Conservation (phyloP, 2,797 vertebrate genomes). For the Syndactyla subalaris region DNA sequence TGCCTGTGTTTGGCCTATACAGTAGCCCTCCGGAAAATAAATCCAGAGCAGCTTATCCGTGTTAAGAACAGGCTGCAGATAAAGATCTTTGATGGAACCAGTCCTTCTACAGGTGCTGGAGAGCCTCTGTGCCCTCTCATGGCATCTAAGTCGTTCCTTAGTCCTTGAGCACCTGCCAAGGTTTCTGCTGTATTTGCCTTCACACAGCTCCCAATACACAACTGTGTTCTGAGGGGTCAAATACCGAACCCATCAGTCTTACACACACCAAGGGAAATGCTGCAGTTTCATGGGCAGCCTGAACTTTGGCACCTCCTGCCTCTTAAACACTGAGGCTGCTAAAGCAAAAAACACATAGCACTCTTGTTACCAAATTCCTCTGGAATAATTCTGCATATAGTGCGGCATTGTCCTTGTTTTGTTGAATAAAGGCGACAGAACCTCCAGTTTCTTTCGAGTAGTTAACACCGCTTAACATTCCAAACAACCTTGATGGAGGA, state of each 20-base stretch:
- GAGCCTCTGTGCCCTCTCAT: not conserved
- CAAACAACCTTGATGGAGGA: not conserved
- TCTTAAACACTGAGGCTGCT: not conserved
- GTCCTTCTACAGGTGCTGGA: not conserved
- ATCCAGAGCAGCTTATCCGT: not conserved
- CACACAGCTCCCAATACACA: accelerated
- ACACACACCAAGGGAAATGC: not conserved
- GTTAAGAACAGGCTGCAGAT: accelerated
- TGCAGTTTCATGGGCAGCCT: not conserved
- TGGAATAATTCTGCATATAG: not conserved
- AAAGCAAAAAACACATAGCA: not conserved
- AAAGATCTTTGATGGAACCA: not conserved
- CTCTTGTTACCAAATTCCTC: not conserved
- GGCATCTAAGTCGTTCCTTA: not conserved
- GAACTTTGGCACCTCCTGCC: not conserved
- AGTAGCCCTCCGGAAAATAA: not conserved
- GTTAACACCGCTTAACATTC: not conserved
- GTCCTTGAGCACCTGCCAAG: not conserved
- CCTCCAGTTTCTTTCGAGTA: not conserved
- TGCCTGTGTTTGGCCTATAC: not conserved
- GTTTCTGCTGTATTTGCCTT: not conserved
- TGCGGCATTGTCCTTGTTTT: not conserved
- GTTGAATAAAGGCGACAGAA: not conserved
- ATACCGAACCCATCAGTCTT: not conserved
- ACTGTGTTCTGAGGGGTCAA: not conserved